Base-by-base conservation (phyloP, 2,888 invertebrate genomes). In the Ariolimax columbianus region DNA sequence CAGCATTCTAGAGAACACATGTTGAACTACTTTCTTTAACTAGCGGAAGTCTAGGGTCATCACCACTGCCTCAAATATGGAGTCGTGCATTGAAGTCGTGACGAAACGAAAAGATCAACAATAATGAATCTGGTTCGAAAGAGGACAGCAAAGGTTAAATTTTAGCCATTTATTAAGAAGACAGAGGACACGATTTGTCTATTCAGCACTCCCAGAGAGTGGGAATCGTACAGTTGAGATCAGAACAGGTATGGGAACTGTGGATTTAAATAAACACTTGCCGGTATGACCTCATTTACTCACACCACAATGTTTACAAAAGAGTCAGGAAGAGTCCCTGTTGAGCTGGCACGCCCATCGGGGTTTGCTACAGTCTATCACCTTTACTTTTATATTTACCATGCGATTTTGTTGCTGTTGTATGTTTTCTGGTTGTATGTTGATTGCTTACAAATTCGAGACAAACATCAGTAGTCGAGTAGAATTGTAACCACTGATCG, bases 41-140 rank as follows among this genome's bases (percentile, higher is more conserved):
- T 63, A 83, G 77, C 83, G 83, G 77, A 83, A 83, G 83, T 83
- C 51, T 68, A 66, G 59, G 83, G 83, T 83, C 83, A 83, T 82
- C 82, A 55, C 73, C 70, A 80, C 80, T 70, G 80, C 82, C 70
- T 82, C 82, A 82, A 73, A n/a, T 82, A 82, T 82, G 82, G 73
- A 82, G 82, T 82, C 82, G 78, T 72, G 38, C 72, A 82, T 55
- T 38, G 72, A 73, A 59, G 36, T 38, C 36, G 38, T 82, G 40
- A 33, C 36, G 81, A 51, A 36, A 73, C 40, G 82, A 73, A 82
- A 72, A 73, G 43, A 82, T 55, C 36, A 51, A 47, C 80, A 70
- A 80, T 80, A 68, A 80, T 80, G 80, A 68, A 70, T 80, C 68
- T 80, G 30, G 17, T 66, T 80, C 80, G 68, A 26, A 68, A 70